A percentile compares a stretch with the other conserved stretches of the same genome.
Conservation (phyloP, 2,888 invertebrate genomes). For the Pristionchus maxplancki region DNA sequence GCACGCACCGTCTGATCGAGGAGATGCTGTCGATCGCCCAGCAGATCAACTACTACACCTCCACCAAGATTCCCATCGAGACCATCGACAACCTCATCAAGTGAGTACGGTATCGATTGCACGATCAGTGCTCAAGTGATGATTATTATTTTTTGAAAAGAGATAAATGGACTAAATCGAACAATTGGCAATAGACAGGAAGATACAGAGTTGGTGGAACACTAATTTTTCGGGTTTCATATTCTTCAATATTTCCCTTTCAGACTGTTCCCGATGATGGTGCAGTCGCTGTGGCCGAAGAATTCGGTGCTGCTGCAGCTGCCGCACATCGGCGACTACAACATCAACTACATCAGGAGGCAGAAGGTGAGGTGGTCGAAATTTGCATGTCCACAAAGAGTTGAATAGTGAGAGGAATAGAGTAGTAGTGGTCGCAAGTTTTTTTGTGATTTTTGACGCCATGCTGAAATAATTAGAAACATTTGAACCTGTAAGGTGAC, state of each 20-base stretch:
- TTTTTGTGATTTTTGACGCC: too few species aligned
- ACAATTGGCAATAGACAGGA: background rate
- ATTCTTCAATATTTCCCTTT: background rate
- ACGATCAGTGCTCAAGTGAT: background rate
- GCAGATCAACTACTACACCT: constrained; percentile 85
- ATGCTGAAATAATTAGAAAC: too few species aligned
- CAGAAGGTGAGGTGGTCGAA: constrained; percentile 40
- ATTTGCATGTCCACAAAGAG: background rate
- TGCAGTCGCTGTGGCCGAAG: constrained; percentile 96
- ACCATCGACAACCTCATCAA: constrained; percentile 66
- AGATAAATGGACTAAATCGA: background rate
- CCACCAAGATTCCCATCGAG: constrained; percentile 61
- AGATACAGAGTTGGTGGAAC: background rate
- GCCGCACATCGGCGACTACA: constrained; percentile 79
- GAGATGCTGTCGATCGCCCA: constrained; percentile 97
- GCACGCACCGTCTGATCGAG: constrained; percentile 91
- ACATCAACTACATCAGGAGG: constrained; percentile 42
- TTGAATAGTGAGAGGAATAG: background rate
- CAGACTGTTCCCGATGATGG: constrained; percentile 92
- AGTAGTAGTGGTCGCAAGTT: background rate
- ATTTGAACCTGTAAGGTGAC: too few species aligned
- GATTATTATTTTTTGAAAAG: background rate
- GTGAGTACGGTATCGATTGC: constrained; percentile 47
- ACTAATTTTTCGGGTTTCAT: background rate
- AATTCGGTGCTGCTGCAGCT: constrained; percentile 92